phyloP scores from a whole-genome alignment of 2,888 invertebrate species.

The Pachliopta kotzebuea region DNA sequence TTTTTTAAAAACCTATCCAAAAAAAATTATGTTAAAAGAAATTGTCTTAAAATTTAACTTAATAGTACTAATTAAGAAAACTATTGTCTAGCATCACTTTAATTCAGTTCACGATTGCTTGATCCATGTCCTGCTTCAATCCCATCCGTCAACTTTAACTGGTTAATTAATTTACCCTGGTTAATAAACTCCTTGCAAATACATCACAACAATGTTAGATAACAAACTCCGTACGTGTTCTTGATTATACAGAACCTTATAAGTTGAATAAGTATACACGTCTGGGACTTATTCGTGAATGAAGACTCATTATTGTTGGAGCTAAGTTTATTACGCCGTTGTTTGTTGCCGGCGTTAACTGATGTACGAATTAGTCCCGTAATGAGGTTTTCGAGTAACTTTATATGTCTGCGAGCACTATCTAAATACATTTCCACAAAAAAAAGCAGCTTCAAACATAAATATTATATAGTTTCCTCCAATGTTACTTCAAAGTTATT shows the following conservation, averaged over 20 bases:
- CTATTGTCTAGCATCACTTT: no score
- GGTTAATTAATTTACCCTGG: neutral
- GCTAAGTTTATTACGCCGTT: conserved; percentile 21
- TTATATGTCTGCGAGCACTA: neutral
- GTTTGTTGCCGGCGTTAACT: conserved; percentile 14
- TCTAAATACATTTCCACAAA: neutral
- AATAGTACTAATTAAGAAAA: no score
- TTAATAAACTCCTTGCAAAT: neutral
- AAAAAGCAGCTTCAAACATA: neutral
- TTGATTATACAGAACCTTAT: conserved; percentile 8
- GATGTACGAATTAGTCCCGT: conserved; percentile 11
- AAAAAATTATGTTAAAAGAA: no score
- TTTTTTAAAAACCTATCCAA: no score
- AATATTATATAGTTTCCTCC: no score
- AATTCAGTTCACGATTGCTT: no score
- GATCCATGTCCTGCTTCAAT: no score
- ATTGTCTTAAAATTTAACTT: no score
- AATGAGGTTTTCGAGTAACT: conserved; percentile 11
- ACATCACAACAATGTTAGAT: neutral
- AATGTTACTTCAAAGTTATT: no score
- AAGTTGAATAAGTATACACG: conserved; percentile 16
- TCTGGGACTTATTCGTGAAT: conserved; percentile 3
- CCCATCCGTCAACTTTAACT: no score
- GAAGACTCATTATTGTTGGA: conserved; percentile 13
- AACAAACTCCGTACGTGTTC: conserved; percentile 1